Evolutionary conservation across 1,140 invertebrate species (phyloP).

Genomic region (Steinernema khuongi): DNA sequence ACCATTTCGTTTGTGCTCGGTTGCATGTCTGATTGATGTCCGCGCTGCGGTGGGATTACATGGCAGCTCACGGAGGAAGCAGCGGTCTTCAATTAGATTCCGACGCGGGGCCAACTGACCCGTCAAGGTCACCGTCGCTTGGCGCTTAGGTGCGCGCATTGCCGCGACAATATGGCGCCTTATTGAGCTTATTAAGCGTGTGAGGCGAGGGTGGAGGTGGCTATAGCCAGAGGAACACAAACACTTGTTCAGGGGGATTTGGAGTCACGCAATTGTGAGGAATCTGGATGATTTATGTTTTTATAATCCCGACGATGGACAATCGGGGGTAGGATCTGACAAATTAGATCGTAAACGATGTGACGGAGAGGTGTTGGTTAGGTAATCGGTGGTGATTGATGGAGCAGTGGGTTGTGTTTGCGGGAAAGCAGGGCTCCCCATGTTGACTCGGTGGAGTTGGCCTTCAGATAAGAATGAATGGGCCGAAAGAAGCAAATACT

Average conservation of each 20-base stretch:
- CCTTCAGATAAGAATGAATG: no score
- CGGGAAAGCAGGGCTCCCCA: neutral
- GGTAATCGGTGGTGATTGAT: neutral
- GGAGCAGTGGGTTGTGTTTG: neutral
- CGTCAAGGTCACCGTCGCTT: conserved; percentile 6
- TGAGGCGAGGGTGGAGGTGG: neutral
- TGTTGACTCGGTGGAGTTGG: no score
- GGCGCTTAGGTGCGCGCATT: neutral
- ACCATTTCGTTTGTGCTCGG: neutral
- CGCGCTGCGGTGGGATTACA: neutral
- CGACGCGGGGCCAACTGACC: neutral
- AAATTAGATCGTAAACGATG: neutral
- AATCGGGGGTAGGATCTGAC: neutral
- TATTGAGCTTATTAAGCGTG: conserved; percentile 2
- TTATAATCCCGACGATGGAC: neutral
- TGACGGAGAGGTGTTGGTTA: conserved; percentile 1
- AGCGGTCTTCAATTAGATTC: neutral
- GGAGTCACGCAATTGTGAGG: neutral
- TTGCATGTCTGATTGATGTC: conserved; percentile 6
- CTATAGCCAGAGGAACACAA: neutral
- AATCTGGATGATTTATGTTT: neutral
- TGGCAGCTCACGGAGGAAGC: neutral
- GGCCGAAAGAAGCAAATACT: no score
- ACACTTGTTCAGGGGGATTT: neutral
- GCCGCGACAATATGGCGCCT: conserved; percentile 2